These are phyloP conservation scores for Folsomia manolachei DNA, from an alignment of 2,888 invertebrate species.

Conservation along the genomic window DNA sequence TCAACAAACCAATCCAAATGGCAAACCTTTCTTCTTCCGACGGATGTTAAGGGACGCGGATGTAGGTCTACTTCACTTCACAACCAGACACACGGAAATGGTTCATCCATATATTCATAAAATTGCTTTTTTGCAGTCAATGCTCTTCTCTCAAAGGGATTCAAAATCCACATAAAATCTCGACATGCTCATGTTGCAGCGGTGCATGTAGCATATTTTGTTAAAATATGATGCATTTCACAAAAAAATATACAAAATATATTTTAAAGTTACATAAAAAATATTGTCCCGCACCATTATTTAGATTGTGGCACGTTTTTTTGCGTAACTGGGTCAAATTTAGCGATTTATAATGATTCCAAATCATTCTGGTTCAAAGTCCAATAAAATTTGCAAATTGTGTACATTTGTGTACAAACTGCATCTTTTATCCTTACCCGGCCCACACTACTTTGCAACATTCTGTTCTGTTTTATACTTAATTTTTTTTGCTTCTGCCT, in stretches of 20 bases:
- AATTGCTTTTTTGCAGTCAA: not conserved
- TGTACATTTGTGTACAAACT: too few relatives aligned
- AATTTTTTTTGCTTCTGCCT: too few relatives aligned
- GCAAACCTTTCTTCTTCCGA: not conserved
- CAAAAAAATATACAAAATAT: too few relatives aligned
- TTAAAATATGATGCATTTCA: too few relatives aligned
- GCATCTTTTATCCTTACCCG: not conserved
- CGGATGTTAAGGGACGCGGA: too few relatives aligned
- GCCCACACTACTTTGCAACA: not conserved
- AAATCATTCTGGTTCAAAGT: not conserved
- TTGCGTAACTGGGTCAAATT: not conserved
- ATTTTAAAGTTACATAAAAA: too few relatives aligned
- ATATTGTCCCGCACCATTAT: not conserved
- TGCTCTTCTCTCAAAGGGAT: not conserved
- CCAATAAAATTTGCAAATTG: not conserved
- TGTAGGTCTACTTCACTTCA: not conserved
- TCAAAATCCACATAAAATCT: not conserved
- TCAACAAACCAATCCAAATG: not conserved
- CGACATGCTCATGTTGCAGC: too few relatives aligned
- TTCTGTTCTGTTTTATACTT: too few relatives aligned
- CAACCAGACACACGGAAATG: not conserved
- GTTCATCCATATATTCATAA: conserved; percentile 10
- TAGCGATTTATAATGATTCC: not conserved
- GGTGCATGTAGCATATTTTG: not conserved
- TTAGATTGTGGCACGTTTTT: not conserved